phyloP scores from a whole-genome alignment of 2,888 invertebrate species.

The Apamea monoglypha region DNA sequence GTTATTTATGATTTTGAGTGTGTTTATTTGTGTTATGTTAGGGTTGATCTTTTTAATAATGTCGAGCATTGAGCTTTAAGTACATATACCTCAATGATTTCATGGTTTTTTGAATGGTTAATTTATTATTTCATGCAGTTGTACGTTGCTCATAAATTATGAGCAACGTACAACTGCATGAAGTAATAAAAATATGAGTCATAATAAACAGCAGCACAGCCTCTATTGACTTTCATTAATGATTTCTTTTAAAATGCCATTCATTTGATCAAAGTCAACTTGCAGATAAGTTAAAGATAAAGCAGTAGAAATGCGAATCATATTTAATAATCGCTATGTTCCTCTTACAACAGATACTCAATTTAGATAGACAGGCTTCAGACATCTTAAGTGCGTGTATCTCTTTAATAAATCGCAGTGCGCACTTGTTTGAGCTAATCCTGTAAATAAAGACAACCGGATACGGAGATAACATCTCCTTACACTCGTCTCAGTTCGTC shows the following conservation, averaged over 20 bases:
- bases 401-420: constrained; percentile 25
- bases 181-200: too few relatives aligned
- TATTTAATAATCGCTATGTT: constrained; percentile 29
- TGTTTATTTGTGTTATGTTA: constrained; percentile 26
- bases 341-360: constrained; percentile 23
- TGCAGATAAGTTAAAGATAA: neutral
- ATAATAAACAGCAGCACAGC: neutral
- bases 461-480: constrained; percentile 56
- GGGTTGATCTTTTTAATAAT: neutral
- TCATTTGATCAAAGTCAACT: constrained; percentile 6
- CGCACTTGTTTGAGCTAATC: constrained; percentile 41
- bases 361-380: constrained; percentile 41
- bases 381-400: constrained; percentile 31
- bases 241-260: neutral
- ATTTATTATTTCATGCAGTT: neutral
- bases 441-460: constrained; percentile 55
- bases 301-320: constrained; percentile 8
- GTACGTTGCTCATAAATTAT: too few relatives aligned
- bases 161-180: too few relatives aligned
- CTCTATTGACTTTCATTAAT: neutral
- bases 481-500: constrained; percentile 27
- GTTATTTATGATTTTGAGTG: constrained; percentile 34
- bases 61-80: neutral
- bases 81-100: too few relatives aligned
- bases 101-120: neutral